A percentile compares a stretch with the other conserved stretches of the same genome.
Evolutionary conservation across 2,797 vertebrate genomes (phyloP).

Genomic region (Parauchenoglanis ngamensis): DNA sequence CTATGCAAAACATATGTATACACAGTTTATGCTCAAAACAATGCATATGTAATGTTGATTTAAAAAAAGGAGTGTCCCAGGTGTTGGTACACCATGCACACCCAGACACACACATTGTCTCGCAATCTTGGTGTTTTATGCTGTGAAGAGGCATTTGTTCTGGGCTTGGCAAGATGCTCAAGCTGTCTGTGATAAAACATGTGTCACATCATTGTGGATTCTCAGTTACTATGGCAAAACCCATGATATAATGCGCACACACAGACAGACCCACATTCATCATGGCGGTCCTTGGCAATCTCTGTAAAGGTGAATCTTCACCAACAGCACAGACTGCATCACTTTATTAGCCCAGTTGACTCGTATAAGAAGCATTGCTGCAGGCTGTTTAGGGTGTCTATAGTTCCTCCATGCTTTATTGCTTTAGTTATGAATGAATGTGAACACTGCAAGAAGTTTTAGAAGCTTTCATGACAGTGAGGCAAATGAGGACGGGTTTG

Average conservation of each 20-base stretch:
- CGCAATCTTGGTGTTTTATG: not conserved
- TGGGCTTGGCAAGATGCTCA: slow-evolving; percentile 1
- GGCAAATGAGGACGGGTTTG: slow-evolving; percentile 25
- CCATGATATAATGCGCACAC: not conserved
- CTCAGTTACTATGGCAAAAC: slow-evolving; percentile 20
- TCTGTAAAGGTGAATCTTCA: slow-evolving; percentile 41
- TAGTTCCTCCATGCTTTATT: slow-evolving; percentile 32
- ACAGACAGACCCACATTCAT: not conserved
- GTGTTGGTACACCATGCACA: not conserved
- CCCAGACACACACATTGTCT: not conserved
- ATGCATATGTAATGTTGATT: not conserved
- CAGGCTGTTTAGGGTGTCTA: not conserved
- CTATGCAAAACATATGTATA: not conserved
- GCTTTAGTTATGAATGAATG: slow-evolving; percentile 28
- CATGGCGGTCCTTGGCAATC: not conserved
- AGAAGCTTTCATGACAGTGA: not conserved
- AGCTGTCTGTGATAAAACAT: slow-evolving; percentile 28
- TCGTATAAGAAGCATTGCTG: slow-evolving; percentile 4
- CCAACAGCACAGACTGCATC: slow-evolving; percentile 20
- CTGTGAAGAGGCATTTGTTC: slow-evolving; percentile 12
- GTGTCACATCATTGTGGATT: slow-evolving; percentile 31
- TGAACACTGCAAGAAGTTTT: not conserved
- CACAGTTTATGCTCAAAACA: not conserved
- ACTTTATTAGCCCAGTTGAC: slow-evolving; percentile 12
- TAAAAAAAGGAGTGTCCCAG: too few relatives aligned